Conservation (phyloP, 2,113 vertebrate species). For the Mus pahari region DNA sequence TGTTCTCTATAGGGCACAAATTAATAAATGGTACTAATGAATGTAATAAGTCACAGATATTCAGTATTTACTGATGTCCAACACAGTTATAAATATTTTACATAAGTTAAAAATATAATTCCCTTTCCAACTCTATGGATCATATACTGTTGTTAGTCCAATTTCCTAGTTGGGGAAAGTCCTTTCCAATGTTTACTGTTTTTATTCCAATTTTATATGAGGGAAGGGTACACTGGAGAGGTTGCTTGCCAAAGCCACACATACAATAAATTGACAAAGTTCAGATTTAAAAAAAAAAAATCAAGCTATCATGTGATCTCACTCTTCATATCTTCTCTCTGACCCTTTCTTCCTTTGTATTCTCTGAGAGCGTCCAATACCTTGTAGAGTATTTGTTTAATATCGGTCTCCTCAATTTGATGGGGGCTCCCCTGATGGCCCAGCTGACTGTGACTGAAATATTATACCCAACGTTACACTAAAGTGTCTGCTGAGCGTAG, state of each 20-base stretch:
- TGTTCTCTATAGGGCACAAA: conserved; percentile 12
- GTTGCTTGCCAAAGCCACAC: conserved; percentile 1
- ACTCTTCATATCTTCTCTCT: neutral
- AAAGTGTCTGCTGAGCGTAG: neutral
- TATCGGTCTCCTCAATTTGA: neutral
- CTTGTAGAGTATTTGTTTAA: neutral
- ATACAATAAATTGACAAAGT: neutral
- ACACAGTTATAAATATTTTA: conserved; percentile 14
- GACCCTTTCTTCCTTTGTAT: neutral
- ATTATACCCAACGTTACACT: neutral
- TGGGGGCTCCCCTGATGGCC: neutral
- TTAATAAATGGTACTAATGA: neutral
- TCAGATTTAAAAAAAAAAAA: neutral
- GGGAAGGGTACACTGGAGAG: neutral
- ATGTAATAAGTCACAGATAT: neutral
- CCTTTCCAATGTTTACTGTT: neutral
- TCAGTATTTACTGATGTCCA: neutral
- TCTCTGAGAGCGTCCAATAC: neutral
- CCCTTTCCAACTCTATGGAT: neutral
- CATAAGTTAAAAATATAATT: neutral
- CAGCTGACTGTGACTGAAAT: neutral
- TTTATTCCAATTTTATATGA: conserved; percentile 28
- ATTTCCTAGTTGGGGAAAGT: neutral
- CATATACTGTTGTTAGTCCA: neutral
- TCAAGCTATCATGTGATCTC: neutral